Percentiles rank a stretch among this genome's conserved stretches.
Evolutionary conservation across 2,113 vertebrate genomes (phyloP).

Genomic region (Boleophthalmus pectinirostris): DNA sequence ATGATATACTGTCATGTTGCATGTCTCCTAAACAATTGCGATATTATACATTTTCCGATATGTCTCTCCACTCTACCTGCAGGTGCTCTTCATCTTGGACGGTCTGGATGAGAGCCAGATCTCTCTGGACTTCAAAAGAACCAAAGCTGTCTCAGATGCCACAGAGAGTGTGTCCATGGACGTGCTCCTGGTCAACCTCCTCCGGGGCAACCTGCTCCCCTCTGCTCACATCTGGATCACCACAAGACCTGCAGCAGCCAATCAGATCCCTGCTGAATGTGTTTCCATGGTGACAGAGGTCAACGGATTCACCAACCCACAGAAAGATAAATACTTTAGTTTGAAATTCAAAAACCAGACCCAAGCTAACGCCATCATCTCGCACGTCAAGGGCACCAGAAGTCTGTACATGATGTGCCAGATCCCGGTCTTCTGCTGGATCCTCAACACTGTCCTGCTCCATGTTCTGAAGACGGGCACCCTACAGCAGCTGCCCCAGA

Average conservation of each 20-base stretch:
- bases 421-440: slow-evolving; percentile 40
- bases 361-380: slow-evolving; percentile 6
- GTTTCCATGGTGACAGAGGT: slow-evolving; percentile 31
- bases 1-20: too few species aligned
- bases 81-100: slow-evolving; percentile 20
- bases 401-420: slow-evolving; percentile 37
- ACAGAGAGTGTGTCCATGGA: background rate
- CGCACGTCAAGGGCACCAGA: slow-evolving; percentile 16
- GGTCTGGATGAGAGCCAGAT: slow-evolving; percentile 17
- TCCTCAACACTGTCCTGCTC: slow-evolving; percentile 34
- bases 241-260: slow-evolving; percentile 29
- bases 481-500: slow-evolving; percentile 29
- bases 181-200: slow-evolving; percentile 16
- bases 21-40: too few species aligned
- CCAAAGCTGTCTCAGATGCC: background rate
- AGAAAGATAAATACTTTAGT: slow-evolving; percentile 21
- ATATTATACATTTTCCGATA: too few species aligned
- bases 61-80: background rate
- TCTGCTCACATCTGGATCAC: slow-evolving; percentile 21
- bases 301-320: slow-evolving; percentile 11
- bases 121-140: slow-evolving; percentile 15
- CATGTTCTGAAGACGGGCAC: slow-evolving; percentile 16
- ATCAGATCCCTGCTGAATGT: slow-evolving; percentile 20
- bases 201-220: slow-evolving; percentile 19
- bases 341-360: slow-evolving; percentile 1